Evolutionary conservation across 2,113 vertebrate genomes (phyloP), one percentile per base, ranked within the genome.

Genomic region (Nannobrachium achirus): DNA sequence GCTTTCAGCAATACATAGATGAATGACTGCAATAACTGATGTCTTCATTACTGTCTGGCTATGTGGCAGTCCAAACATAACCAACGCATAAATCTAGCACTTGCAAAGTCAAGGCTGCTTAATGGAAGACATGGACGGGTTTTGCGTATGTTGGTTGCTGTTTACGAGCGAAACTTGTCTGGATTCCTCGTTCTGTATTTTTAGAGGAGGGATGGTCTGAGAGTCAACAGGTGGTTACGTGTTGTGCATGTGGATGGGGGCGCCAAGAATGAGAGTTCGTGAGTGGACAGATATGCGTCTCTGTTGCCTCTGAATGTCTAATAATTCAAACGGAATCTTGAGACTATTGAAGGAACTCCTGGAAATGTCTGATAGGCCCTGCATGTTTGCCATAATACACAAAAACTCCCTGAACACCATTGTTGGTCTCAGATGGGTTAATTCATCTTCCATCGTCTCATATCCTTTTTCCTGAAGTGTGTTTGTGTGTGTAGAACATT

Each of bases 181-280:
- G 74, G 74, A 86, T 81, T 86, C 78, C 75, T 78, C 46, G 49
- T 59, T 77, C 73, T 72, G 76, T 86, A 89, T 85, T 89, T 88
- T 82, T 86, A 86, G 78, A 7, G 19, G 70, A 69, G 71, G 75
- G 75, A 79, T 85, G 78, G 83, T 76, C 82, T 69, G 72, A 79
- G 63, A 11, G 63, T 2, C 71, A 87, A 85, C 88, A 89, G 87
- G 84, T 89, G 89, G 79, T 81, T 56, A 33, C n/a, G n/a, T n/a
- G n/a, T n/a, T n/a, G 6, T 33, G 4, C 25, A 25, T 25, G 25
- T 25, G 25, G 2, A 25, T 25, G 25, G 25, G 2, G 25, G 25
- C 4, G n/a, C 25, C 25, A 4, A 25, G 25, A 25, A 25, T 25
- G 25, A 25, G 4, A 25, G 25, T 25, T 25, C 4, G 25, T 4